phyloP scores from a whole-genome alignment of 1,140 invertebrate genomes.

The Aleiodes sp. region DNA sequence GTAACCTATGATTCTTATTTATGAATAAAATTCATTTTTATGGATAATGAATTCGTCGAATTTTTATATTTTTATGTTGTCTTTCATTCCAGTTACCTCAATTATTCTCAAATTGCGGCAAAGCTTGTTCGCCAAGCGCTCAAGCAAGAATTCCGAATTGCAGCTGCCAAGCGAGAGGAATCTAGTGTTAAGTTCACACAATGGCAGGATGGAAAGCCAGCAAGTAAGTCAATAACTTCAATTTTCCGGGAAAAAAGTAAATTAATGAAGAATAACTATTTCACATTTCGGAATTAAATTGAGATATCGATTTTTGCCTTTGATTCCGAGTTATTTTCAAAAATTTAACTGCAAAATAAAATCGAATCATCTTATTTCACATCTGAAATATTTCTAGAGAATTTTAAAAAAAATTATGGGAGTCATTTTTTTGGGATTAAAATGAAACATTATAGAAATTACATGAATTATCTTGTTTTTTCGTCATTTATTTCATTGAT shows the following conservation, averaged over 20 bases:
- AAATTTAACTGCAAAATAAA: too few relatives aligned
- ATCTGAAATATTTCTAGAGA: too few relatives aligned
- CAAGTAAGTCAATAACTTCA: constrained; percentile 72
- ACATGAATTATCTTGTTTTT: constrained; percentile 17
- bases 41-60: constrained; percentile 41
- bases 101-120: constrained; percentile 91
- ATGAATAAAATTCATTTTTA: constrained; percentile 21
- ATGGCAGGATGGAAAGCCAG: constrained; percentile 87
- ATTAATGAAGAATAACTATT: constrained; percentile 12
- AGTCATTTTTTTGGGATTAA: constrained; percentile 6
- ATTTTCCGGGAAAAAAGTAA: constrained; percentile 11
- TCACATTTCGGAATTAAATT: not conserved
- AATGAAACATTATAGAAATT: constrained; percentile 20
- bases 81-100: constrained; percentile 81
- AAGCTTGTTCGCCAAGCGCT: constrained; percentile 80
- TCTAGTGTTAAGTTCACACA: constrained; percentile 81
- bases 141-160: constrained; percentile 76
- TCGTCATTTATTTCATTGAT: too few relatives aligned
- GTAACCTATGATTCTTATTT: constrained; percentile 25
- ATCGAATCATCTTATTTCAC: too few relatives aligned
- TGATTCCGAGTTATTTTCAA: too few relatives aligned
- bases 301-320: not conserved
- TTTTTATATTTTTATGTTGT: constrained; percentile 10
- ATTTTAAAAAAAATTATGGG: too few relatives aligned
- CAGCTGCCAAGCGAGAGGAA: constrained; percentile 80